Conservation (phyloP, 2,113 vertebrate species). For the Dolichotis patagonum region DNA sequence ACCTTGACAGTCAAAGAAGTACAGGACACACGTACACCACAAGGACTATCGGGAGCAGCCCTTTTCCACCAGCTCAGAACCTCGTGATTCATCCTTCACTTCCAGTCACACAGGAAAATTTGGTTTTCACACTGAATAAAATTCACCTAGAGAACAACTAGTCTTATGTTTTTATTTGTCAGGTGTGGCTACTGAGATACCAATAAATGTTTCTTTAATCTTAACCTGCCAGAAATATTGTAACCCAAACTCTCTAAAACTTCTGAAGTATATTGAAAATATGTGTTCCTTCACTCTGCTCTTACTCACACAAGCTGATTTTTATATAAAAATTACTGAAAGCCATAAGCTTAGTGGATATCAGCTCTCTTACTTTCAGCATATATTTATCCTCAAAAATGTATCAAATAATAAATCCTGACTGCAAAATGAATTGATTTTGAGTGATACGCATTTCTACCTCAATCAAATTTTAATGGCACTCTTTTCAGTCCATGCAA, state of each 20-base stretch:
- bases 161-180: neutral
- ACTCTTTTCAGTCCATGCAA: neutral
- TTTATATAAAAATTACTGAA: conserved; percentile 24
- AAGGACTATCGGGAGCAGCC: neutral
- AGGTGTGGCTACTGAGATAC: neutral
- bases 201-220: neutral
- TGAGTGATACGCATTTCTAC: neutral
- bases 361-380: neutral
- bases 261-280: neutral
- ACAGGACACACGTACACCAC: neutral
- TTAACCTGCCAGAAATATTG: neutral
- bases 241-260: neutral
- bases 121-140: conserved; percentile 43
- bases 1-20: neutral
- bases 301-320: neutral
- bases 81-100: neutral
- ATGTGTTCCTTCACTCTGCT: neutral
- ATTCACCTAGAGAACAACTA: neutral
- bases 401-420: neutral
- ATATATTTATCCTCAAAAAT: neutral
- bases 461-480: conserved; percentile 32
- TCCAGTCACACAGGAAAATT: neutral
- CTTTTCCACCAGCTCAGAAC: neutral
- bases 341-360: neutral
- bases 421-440: neutral